A percentile compares a stretch with the other conserved stretches of the same genome.
Evolutionary conservation across 2,888 invertebrate species (phyloP).

Genomic region (Dendrolimus pini): DNA sequence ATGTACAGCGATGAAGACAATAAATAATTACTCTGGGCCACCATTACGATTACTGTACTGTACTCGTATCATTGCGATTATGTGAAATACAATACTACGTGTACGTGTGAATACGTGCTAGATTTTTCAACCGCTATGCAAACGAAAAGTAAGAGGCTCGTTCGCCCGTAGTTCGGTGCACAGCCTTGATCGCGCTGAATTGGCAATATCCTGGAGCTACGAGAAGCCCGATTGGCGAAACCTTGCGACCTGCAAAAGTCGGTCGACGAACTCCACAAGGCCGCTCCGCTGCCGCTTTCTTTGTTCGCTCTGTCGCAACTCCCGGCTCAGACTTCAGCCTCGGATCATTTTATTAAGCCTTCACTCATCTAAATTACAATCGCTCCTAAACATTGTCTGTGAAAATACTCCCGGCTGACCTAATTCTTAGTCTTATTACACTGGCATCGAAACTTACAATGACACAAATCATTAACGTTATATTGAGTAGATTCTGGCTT

Average conservation of each 20-base stretch:
- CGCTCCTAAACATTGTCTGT: conserved; percentile 22
- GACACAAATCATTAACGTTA: no score
- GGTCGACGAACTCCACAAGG: conserved; percentile 74
- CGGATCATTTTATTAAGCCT: conserved; percentile 65
- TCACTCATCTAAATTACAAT: conserved; percentile 60
- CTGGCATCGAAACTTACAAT: no score
- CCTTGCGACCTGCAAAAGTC: conserved; percentile 75
- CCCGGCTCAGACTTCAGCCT: conserved; percentile 51
- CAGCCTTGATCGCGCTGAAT: conserved; percentile 72
- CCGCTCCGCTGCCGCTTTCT: conserved; percentile 68
- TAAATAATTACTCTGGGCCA: no score
- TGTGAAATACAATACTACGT: conserved; percentile 22
- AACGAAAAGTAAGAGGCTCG: conserved; percentile 65
- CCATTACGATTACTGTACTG: no score
- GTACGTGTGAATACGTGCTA: conserved; percentile 25
- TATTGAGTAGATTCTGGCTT: no score
- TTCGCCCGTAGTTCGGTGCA: conserved; percentile 32
- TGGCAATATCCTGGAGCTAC: conserved; percentile 75
- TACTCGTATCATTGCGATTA: conserved; percentile 2
- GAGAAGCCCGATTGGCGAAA: conserved; percentile 75
- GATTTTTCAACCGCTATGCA: conserved; percentile 37
- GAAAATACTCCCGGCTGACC: conserved; percentile 20
- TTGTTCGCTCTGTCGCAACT: conserved; percentile 70
- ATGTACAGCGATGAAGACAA: no score
- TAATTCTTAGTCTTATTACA: conserved; percentile 14